Base-by-base conservation (phyloP, 2,113 vertebrate genomes). In the Gadus macrocephalus region DNA sequence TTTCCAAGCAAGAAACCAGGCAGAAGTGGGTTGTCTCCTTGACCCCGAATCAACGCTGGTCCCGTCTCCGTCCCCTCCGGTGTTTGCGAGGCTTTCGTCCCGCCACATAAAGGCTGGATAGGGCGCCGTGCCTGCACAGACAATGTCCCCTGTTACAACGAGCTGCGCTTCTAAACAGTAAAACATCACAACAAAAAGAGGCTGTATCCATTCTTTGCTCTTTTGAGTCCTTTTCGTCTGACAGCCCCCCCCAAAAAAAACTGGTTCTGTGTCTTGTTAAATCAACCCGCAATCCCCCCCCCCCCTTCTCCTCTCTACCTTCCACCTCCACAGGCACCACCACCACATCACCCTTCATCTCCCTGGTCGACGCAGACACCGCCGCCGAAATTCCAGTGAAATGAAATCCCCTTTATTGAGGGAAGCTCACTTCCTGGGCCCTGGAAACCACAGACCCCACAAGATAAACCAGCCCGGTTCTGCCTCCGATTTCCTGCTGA, bases 361-460 rank as follows among this genome's bases (percentile, higher is more conserved):
- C 42, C 55, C 56, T 63, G 60, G 25, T 35, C 63, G 69, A 80
- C 25, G 25, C 25, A 68, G 56, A 77, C 53, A 63, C 75, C 74
- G 80, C 83, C 28, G 5, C 84, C 42, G 25, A 62, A 87, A 89
- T 85, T 84, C 84, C 79, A 75, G 68, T 22, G 64, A 81, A 85
- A 86, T 87, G 72, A 85, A 81, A 86, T 65, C 77, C 76, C 74
- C 79, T 78, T 74, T 79, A 80, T 82, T 68, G 62, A 73, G 69
- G 71, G 49, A 59, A 71, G 74, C 74, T 88, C 84, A 84, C 82
- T 87, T 90, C 85, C 85, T 87, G 82, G 68, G 76, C 80, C 81
- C 62, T 35, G 84, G 73, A 68, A 75, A 65, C 78, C 83, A 79
- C 61, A 77, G 78, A 83, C 70, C 65, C 78, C 67, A 76, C 76